Conservation (phyloP, 2,888 invertebrate genomes). For the Podotricha telesiphe region DNA sequence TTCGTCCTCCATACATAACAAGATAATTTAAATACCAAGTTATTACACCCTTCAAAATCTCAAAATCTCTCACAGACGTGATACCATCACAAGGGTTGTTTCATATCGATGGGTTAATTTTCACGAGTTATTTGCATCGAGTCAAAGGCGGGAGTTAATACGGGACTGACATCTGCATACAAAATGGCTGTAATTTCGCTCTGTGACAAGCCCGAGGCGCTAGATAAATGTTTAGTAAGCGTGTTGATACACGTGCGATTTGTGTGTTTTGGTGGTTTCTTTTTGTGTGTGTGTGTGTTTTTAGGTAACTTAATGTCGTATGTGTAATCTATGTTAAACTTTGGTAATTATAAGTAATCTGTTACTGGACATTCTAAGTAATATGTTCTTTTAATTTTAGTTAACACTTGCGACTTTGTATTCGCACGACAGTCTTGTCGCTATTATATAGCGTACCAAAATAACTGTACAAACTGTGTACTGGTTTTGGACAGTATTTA, state of each 20-base stretch:
- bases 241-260: conserved; percentile 40
- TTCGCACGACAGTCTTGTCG: conserved; percentile 5
- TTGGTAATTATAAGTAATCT: too few relatives aligned
- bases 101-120: conserved; percentile 78
- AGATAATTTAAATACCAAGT: conserved; percentile 24
- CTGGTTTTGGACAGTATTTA: too few relatives aligned
- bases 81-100: conserved; percentile 47
- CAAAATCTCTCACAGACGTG: conserved; percentile 31
- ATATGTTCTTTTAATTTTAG: not conserved
- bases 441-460: conserved; percentile 5
- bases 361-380: too few relatives aligned
- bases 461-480: not conserved
- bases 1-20: conserved; percentile 13
- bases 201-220: conserved; percentile 72
- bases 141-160: conserved; percentile 71
- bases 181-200: conserved; percentile 80
- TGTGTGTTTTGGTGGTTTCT: conserved; percentile 39
- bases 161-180: conserved; percentile 72
- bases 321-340: too few relatives aligned
- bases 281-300: not conserved
- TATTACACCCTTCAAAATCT: conserved; percentile 16
- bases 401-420: not conserved
- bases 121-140: conserved; percentile 74
- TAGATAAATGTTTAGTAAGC: conserved; percentile 72
- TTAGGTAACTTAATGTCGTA: too few relatives aligned